phyloP scores from a whole-genome alignment of 2,797 vertebrate genomes.

The Falco naumanni region DNA sequence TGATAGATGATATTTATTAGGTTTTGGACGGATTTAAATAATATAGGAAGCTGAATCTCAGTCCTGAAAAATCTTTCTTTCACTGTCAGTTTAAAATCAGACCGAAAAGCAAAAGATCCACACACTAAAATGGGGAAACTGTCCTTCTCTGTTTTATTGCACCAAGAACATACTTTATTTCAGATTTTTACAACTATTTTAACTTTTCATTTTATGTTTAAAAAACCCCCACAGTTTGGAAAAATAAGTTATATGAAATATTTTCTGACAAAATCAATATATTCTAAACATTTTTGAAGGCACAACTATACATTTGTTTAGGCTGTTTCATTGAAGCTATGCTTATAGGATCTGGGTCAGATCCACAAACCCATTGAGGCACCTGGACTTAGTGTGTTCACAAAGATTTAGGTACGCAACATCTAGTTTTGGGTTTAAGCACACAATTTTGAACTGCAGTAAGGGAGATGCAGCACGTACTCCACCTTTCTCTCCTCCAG shows the following conservation, averaged over 20 bases:
- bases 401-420: neutral
- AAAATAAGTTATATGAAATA: neutral
- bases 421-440: neutral
- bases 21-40: neutral
- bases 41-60: neutral
- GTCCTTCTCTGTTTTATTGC: neutral
- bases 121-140: neutral
- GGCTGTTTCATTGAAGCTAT: neutral
- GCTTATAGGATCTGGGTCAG: neutral
- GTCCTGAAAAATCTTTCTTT: neutral
- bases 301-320: neutral
- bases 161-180: neutral
- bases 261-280: neutral
- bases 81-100: neutral
- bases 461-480: rapidly evolving
- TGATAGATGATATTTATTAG: neutral
- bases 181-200: too few species aligned
- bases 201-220: neutral
- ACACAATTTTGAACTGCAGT: neutral
- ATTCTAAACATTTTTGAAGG: neutral
- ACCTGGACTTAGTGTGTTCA: neutral
- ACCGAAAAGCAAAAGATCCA: neutral
- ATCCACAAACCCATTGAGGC: neutral
- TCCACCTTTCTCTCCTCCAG: neutral
- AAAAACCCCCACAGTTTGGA: neutral